phyloP scores from a whole-genome alignment of 2,888 invertebrate species.

The Eupithecia dodoneata region DNA sequence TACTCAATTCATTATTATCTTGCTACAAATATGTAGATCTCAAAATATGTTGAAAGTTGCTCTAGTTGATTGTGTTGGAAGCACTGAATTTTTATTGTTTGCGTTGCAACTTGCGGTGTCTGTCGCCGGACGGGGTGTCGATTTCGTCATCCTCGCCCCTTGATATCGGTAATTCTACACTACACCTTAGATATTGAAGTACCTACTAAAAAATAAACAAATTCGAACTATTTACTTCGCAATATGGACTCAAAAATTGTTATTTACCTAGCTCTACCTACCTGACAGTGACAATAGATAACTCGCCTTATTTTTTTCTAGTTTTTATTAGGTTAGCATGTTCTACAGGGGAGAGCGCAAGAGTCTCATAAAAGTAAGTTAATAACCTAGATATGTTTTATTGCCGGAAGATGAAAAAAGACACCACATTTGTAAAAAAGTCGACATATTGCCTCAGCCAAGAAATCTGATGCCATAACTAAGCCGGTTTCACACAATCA shows the following conservation, averaged over 20 bases:
- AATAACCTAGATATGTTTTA: background rate
- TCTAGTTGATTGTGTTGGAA: background rate
- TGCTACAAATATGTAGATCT: no score
- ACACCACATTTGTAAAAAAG: constrained; percentile 8
- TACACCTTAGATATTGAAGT: constrained; percentile 4
- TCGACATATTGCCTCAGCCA: constrained; percentile 48
- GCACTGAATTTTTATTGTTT: constrained; percentile 1
- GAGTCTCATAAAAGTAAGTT: background rate
- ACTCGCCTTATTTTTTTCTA: background rate
- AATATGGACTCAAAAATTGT: no score
- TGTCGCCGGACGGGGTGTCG: constrained; percentile 49
- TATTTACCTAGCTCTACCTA: background rate
- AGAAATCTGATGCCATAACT: constrained; percentile 45
- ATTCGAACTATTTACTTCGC: no score
- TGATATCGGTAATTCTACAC: constrained; percentile 49
- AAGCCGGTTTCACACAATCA: constrained; percentile 40
- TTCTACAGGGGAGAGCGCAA: background rate
- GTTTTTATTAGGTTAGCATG: background rate
- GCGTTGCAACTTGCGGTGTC: constrained; percentile 3
- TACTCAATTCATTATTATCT: no score
- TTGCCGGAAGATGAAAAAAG: constrained; percentile 4
- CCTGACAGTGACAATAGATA: background rate
- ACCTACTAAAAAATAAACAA: no score
- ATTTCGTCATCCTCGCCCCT: constrained; percentile 64
- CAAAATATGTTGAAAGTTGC: no score